A percentile compares a stretch with the other conserved stretches of the same genome.
These are phyloP conservation scores for Napeogenes sylphis DNA, from an alignment of 2,888 invertebrate genomes.

Conservation along the genomic window DNA sequence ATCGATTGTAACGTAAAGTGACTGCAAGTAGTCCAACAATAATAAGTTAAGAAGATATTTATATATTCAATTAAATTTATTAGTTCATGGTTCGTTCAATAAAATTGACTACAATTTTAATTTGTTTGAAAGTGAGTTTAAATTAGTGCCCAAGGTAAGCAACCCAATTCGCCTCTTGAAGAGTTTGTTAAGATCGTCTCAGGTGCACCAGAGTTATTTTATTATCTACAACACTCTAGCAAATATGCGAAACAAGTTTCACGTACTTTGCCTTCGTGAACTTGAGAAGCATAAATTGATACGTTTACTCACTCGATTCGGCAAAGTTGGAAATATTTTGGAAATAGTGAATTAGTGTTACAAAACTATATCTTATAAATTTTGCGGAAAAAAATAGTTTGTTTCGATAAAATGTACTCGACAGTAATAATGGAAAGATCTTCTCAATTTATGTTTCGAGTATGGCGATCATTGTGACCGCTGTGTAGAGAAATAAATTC, in stretches of 20 bases:
- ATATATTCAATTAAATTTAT: too few relatives aligned
- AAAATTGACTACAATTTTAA: not conserved
- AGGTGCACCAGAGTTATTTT: constrained; percentile 66
- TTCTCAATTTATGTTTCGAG: not conserved
- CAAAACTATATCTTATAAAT: constrained; percentile 14
- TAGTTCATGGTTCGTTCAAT: not conserved
- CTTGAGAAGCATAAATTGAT: constrained; percentile 37
- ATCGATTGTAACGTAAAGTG: too few relatives aligned
- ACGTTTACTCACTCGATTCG: constrained; percentile 28
- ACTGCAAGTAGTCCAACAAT: too few relatives aligned
- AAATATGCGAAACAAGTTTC: constrained; percentile 60
- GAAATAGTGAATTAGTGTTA: constrained; percentile 16
- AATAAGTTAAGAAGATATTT: too few relatives aligned
- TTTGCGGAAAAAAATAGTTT: not conserved
- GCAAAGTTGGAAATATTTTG: constrained; percentile 25
- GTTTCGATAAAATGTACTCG: not conserved
- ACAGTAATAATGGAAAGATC: not conserved
- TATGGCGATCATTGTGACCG: constrained; percentile 70
- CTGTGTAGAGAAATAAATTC: constrained; percentile 68
- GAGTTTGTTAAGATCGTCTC: constrained; percentile 49
- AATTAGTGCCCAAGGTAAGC: constrained; percentile 50
- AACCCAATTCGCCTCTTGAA: constrained; percentile 47
- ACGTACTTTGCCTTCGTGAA: constrained; percentile 57
- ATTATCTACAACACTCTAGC: constrained; percentile 60
- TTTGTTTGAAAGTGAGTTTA: constrained; percentile 26